Base-by-base conservation (phyloP, 2,797 vertebrate genomes). In the Ptychobarbus kaznakovi region DNA sequence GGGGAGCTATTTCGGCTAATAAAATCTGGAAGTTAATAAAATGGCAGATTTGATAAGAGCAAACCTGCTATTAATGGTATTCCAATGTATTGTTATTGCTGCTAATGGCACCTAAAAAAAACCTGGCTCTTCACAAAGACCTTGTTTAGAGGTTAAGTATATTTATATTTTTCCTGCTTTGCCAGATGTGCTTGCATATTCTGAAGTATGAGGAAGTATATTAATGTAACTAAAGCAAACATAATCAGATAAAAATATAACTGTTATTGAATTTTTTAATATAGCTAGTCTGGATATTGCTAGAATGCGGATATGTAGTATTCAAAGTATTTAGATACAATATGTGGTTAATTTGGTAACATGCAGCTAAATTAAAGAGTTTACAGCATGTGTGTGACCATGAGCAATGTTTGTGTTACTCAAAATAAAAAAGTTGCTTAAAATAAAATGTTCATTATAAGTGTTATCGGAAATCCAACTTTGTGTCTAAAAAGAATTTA, bases 91-190 rank as follows among this genome's bases (percentile, higher is more conserved):
- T 74, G n/a, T 58, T 28, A 61, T 49, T 38, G 40, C 8, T 69
- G 56, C 72, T 83, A 56, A 44, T n/a, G 66, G 51, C n/a, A 22
- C 42, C 70, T 38, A 81, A 87, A 81, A 77, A 81, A 70, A 76
- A 38, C 69, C 61, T 61, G 61, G 8, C 63, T 69, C 70, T 76
- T 79, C 28, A 46, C 51, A 49, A 35, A 84, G 87, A 81, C 81
- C 81, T 84, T 88, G 83, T 65, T n/a, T 44, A 81, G 75, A 86
- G 85, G 82, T 87, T 70, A 79, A 88, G 68, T 87, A 40, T 91
- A 85, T 87, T 80, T 82, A 74, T 86, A 20, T 85, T 81, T 51
- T 77, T 88, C 84, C 81, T 87, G 79, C 11, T 81, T 88, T n/a
- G 66, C 49, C 66, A 86, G 72, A 82, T 81, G 69, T 75, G 44